Base-by-base conservation (phyloP, 2,113 vertebrate species). In the Pteruthius melanotis region DNA sequence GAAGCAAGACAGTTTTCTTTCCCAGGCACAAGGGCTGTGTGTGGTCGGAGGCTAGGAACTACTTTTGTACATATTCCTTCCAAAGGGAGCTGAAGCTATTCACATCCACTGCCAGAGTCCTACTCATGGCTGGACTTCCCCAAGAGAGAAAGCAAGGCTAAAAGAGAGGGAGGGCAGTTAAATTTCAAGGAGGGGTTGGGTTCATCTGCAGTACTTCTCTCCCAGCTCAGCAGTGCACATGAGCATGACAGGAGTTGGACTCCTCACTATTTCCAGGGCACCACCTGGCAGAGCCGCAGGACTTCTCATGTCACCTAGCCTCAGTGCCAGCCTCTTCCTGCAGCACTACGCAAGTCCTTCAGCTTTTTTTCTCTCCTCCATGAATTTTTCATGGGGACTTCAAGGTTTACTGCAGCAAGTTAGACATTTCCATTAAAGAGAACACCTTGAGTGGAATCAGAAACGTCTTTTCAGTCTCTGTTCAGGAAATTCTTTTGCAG, bases 381-480 rank as follows among this genome's bases (percentile, higher is more conserved):
- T 89, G 39, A 93, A 83, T 94, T 91, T 95, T 95, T 96, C 84
- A 95, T 83, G 66, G 78, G 9, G 47, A 85, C 66, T 95, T 90
- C 50, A 94, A 94, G 40, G 89, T 87, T 95, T 90, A 61, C 78
- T 90, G 71, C 91, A 90, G 84, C 10, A 87, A 91, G 91, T 72
- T 85, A 96, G 83, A 89, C 10, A 89, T 85, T 93, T 94, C 82
- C 74, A 87, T 91, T 95, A 90, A 83, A 94, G 78, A 72, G 70
- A 94, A 87, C 53, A 76, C 66, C 26, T 65, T 85, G 42, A 85
- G 70, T 87, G 40, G 84, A 95, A 91, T 94, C 84, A 93, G 84
- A 95, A 76, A 50, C 23, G 5, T 91, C 89, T 93, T 94, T 88
- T 83, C 70, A 70, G 84, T 63, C 78, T 82, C 74, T 2, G 6